These are phyloP conservation scores for Psococerastis gibbosa DNA, from an alignment of 2,888 invertebrate genomes.

Conservation along the genomic window DNA sequence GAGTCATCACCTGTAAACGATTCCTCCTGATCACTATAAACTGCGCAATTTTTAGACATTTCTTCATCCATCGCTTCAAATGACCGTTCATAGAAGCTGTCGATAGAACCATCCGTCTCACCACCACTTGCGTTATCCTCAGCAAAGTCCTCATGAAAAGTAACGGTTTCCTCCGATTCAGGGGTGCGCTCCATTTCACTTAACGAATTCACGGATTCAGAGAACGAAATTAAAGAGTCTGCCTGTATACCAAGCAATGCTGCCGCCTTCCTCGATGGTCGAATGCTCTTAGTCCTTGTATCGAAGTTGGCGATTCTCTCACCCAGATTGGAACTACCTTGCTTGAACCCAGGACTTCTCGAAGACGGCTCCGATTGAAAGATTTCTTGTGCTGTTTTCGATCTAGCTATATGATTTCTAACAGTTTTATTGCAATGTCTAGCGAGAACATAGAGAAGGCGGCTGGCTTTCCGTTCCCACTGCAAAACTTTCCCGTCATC, in stretches of 20 bases:
- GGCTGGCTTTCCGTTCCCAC: constrained; percentile 18
- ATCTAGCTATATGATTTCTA: constrained; percentile 21
- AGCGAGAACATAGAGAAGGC: constrained; percentile 22
- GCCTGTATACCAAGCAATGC: constrained; percentile 22
- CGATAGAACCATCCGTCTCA: constrained; percentile 32
- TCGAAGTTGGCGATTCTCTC: constrained; percentile 52
- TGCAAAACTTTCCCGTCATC: constrained; percentile 16
- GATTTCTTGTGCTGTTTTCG: not conserved
- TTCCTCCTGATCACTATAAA: constrained; percentile 60
- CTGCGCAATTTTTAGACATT: constrained; percentile 61
- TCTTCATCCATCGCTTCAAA: constrained; percentile 56
- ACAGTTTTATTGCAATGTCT: constrained; percentile 24
- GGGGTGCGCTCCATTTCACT: constrained; percentile 27
- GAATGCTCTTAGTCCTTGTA: constrained; percentile 39
- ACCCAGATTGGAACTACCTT: constrained; percentile 64
- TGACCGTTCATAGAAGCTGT: constrained; percentile 56
- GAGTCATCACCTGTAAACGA: constrained; percentile 13
- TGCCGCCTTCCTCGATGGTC: constrained; percentile 19
- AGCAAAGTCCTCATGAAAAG: constrained; percentile 12
- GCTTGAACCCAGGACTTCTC: constrained; percentile 44
- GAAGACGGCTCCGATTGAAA: constrained; percentile 17
- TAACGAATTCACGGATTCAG: constrained; percentile 34
- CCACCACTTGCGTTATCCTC: constrained; percentile 19
- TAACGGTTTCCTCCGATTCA: constrained; percentile 20
- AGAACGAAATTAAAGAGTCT: constrained; percentile 34